A percentile compares a stretch with the other conserved stretches of the same genome.
Evolutionary conservation across 2,113 vertebrate species (phyloP).

Genomic region (Accipiter virgatus): DNA sequence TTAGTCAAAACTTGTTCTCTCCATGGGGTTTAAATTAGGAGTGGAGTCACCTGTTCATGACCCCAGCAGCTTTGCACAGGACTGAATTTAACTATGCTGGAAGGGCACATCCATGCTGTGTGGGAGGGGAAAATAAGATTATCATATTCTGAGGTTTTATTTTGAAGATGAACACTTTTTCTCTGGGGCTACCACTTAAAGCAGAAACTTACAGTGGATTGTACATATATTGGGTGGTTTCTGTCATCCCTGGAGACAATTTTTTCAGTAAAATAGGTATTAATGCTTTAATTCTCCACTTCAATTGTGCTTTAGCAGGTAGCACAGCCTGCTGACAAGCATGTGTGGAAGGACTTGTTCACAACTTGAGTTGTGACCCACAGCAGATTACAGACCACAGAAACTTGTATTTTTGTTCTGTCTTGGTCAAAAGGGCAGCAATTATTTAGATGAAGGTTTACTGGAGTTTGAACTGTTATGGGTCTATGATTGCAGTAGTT

Average conservation of each 20-base stretch:
- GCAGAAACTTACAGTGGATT: neutral
- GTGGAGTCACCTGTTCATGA: conserved; percentile 20
- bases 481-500: neutral
- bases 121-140: neutral
- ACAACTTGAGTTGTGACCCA: neutral
- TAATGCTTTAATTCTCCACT: neutral
- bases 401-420: neutral
- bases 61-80: neutral
- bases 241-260: neutral
- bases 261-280: neutral
- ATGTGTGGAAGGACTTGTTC: neutral
- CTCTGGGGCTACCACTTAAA: neutral
- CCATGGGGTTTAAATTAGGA: neutral
- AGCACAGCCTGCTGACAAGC: neutral
- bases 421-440: neutral
- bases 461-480: neutral
- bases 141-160: neutral
- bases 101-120: neutral
- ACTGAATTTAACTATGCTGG: neutral
- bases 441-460: neutral
- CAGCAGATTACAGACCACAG: neutral
- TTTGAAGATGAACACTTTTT: neutral
- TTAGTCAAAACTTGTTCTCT: conserved; percentile 36
- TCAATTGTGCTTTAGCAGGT: neutral
- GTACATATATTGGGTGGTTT: neutral